phyloP scores from a whole-genome alignment of 2,888 invertebrate species.

The Arctia plantaginis region DNA sequence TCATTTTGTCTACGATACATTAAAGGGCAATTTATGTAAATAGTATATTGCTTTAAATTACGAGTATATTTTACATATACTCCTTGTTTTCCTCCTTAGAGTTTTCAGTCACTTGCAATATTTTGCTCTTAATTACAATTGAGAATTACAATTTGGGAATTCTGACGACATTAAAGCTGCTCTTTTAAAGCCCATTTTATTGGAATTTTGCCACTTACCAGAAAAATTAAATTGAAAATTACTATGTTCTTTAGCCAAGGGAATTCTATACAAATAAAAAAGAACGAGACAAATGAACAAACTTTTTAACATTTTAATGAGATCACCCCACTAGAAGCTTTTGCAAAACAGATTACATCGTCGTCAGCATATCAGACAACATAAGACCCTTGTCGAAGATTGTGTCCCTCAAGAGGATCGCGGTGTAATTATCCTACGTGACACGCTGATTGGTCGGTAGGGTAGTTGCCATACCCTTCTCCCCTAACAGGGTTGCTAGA shows the following conservation, averaged over 20 bases:
- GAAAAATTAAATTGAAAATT: too few species aligned
- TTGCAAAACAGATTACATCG: background rate
- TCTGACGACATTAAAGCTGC: too few species aligned
- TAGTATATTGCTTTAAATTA: background rate
- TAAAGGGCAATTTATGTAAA: background rate
- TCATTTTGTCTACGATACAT: background rate
- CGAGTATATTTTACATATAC: too few species aligned
- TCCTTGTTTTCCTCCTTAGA: background rate
- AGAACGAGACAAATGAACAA: background rate
- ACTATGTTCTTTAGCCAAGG: background rate
- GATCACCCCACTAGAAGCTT: background rate
- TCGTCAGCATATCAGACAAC: slow-evolving; percentile 6
- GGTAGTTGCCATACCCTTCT: background rate
- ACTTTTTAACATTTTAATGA: background rate
- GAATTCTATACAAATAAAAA: background rate
- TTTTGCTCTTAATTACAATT: too few species aligned
- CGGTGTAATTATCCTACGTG: slow-evolving; percentile 10
- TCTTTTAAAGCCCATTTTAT: too few species aligned
- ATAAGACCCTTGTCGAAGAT: slow-evolving; percentile 7
- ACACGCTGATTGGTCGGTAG: slow-evolving; percentile 9
- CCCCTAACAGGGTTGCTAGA: background rate
- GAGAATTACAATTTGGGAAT: too few species aligned
- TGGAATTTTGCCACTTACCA: too few species aligned
- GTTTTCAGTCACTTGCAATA: too few species aligned
- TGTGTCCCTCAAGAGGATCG: slow-evolving; percentile 1